A percentile compares a stretch with the other conserved stretches of the same genome.
Evolutionary conservation across 2,113 vertebrate genomes (phyloP).

Genomic region (Spheniscus mendiculus): DNA sequence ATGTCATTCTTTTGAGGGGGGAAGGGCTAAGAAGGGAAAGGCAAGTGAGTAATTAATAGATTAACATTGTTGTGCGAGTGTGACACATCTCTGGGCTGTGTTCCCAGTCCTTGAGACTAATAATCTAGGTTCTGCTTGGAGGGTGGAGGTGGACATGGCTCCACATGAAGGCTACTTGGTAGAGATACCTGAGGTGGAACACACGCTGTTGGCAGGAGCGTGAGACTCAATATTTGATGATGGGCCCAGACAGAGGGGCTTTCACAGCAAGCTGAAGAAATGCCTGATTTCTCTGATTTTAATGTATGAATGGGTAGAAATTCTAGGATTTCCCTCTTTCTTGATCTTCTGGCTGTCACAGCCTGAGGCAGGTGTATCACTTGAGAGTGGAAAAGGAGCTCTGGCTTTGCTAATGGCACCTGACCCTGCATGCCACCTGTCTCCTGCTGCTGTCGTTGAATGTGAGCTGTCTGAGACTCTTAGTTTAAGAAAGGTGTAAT

Average conservation of each 20-base stretch:
- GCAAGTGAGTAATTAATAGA: not conserved
- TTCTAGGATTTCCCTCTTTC: not conserved
- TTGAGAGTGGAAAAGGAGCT: not conserved
- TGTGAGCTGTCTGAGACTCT: not conserved
- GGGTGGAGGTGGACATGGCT: not conserved
- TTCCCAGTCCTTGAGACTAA: not conserved
- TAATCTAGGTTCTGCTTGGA: not conserved
- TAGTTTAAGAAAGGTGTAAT: not conserved
- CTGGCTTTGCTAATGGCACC: not conserved
- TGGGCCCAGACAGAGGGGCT: not conserved
- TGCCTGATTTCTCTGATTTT: rapidly evolving
- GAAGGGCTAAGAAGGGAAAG: not conserved
- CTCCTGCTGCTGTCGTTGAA: constrained; percentile 11
- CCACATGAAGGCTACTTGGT: not conserved
- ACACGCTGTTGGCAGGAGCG: not conserved
- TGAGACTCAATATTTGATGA: not conserved
- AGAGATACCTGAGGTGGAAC: not conserved
- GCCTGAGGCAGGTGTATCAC: not conserved
- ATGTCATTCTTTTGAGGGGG: not conserved
- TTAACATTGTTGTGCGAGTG: not conserved
- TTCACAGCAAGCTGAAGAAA: not conserved
- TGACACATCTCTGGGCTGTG: not conserved
- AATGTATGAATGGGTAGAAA: not conserved
- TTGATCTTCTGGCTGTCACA: not conserved
- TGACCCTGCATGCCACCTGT: not conserved